Evolutionary conservation across 2,888 invertebrate species (phyloP), one percentile per base, ranked within the genome.

Genomic region (Sussaba pulchella): DNA sequence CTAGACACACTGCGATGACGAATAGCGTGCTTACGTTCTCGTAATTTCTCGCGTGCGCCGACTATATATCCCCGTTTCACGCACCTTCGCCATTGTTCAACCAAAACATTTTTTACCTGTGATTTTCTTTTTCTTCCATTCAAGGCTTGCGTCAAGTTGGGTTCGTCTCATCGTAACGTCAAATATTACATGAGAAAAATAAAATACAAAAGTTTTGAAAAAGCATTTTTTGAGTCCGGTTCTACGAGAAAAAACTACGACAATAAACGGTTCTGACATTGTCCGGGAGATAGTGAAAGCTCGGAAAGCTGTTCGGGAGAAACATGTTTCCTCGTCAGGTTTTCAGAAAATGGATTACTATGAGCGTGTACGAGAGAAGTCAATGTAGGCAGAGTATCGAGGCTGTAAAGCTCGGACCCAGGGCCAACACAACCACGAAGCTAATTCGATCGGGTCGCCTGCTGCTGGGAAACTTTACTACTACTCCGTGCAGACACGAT

Each of bases 391-490:
- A 63, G 50, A 43, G 61, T 36, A 54, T 63, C 76, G 54, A 14
- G 36, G 12, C 45, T 45, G 63, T n/a, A 43, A 63, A 39, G 43
- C 76, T 76, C 63, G 69, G 63, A 76, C 52, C 52, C 52, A 63
- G 21, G 43, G 39, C 24, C 69, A 63, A n/a, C 52, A 67, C 43
- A 43, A 75, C 75, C 72, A 39, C 73, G 50, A 71, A 71, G 66
- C 64, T 72, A 80, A 77, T 78, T 78, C 77, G 82, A 78, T 78
- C 78, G 77, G 73, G 72, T 64, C 50, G 43, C 12, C 72, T 21
- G 71, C 59, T 61, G 47, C 31, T 31, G 39, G 21, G 41, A 71
- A 82, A 82, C 77, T 83, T 83, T 81, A 81, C 81, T 81, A 82
- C 81, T 83, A 77, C 82, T 80, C 69, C 73, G 73, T 74, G 47